phyloP scores from a whole-genome alignment of 1,140 invertebrate species.

The Leptinotarsa texana region DNA sequence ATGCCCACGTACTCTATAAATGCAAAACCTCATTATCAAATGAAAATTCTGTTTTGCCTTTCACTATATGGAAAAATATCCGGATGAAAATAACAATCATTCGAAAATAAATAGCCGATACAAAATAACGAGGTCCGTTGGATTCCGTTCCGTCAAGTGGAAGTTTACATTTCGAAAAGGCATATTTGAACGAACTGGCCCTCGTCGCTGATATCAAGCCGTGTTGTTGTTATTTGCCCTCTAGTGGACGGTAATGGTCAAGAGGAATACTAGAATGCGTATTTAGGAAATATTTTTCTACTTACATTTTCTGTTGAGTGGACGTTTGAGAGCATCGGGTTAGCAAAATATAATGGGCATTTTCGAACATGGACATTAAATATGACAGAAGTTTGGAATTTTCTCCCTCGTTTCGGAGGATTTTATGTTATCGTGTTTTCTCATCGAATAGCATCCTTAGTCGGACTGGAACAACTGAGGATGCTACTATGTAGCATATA shows the following conservation, averaged over 20 bases:
- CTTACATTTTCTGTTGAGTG: conserved; percentile 24
- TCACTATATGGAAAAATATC: too few species aligned
- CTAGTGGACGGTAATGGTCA: conserved; percentile 47
- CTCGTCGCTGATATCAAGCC: conserved; percentile 35
- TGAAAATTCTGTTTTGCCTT: too few species aligned
- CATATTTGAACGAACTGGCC: conserved; percentile 45
- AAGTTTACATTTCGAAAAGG: conserved; percentile 44
- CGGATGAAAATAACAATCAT: conserved; percentile 42
- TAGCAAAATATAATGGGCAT: conserved; percentile 17
- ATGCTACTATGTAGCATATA: too few species aligned
- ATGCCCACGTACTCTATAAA: too few species aligned
- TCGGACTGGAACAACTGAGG: too few species aligned
- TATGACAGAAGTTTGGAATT: background rate
- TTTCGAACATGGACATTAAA: conserved; percentile 14
- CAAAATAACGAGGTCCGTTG: conserved; percentile 50
- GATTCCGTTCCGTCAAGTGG: conserved; percentile 52
- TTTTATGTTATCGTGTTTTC: background rate
- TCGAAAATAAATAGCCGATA: conserved; percentile 52
- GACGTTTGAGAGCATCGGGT: conserved; percentile 14
- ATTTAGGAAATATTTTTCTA: conserved; percentile 33
- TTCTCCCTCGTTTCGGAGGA: background rate
- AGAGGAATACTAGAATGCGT: conserved; percentile 38
- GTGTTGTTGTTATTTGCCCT: conserved; percentile 47
- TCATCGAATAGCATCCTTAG: too few species aligned
- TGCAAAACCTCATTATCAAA: too few species aligned